phyloP scores from a whole-genome alignment of 2,113 vertebrate species.

The Emydocephalus ijimae region DNA sequence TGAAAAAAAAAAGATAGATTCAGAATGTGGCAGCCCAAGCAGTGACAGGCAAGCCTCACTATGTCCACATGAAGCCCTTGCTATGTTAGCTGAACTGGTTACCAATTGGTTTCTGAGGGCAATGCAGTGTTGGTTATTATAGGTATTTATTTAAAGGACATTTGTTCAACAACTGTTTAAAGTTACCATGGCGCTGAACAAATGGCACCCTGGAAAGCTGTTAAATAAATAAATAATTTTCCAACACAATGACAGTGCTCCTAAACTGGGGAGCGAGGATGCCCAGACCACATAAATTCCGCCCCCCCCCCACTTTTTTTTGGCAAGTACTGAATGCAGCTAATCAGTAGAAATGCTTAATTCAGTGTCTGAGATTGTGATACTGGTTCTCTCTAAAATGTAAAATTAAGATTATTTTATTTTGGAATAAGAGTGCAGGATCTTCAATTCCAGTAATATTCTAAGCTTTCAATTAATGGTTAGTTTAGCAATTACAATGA shows the following conservation, averaged over 20 bases:
- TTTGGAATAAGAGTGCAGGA: background rate
- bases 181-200: background rate
- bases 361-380: background rate
- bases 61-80: background rate
- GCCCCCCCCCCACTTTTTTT: background rate
- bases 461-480: background rate
- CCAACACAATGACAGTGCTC: background rate
- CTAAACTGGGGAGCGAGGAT: background rate
- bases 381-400: background rate
- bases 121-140: background rate
- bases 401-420: background rate
- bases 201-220: background rate
- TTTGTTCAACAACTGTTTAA: background rate
- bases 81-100: background rate
- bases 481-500: background rate
- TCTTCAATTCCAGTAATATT: background rate
- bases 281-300: background rate
- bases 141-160: background rate
- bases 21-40: background rate
- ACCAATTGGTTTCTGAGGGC: background rate
- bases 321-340: background rate
- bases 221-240: background rate
- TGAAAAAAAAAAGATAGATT: background rate
- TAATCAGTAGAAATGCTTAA: background rate
- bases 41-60: background rate